Conservation (phyloP, 2,888 invertebrate genomes). For the Hydrotaea diabolus region DNA sequence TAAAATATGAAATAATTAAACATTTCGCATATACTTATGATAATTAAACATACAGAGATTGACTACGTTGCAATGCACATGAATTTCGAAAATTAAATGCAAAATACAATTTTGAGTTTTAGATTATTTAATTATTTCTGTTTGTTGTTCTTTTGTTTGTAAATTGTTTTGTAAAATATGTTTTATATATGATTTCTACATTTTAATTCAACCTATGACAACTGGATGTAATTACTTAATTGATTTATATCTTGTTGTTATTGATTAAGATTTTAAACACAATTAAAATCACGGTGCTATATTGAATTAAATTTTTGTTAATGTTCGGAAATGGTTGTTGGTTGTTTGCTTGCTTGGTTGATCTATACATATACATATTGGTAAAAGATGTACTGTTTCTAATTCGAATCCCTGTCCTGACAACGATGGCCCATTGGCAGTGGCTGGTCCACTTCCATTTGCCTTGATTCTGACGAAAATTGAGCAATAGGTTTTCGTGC, state of each 20-base stretch:
- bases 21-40: slow-evolving; percentile 21
- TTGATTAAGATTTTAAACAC: slow-evolving; percentile 17
- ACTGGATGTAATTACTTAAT: not conserved
- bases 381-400: slow-evolving; percentile 60
- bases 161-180: slow-evolving; percentile 62
- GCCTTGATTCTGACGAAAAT: slow-evolving; percentile 40
- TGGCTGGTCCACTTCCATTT: slow-evolving; percentile 61
- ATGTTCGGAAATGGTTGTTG: slow-evolving; percentile 43
- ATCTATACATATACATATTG: slow-evolving; percentile 70
- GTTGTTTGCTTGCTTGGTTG: slow-evolving; percentile 25
- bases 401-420: slow-evolving; percentile 50
- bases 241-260: not conserved
- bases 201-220: slow-evolving; percentile 20
- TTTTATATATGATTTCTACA: slow-evolving; percentile 2
- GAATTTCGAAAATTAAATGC: slow-evolving; percentile 32
- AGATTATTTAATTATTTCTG: slow-evolving; percentile 20
- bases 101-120: slow-evolving; percentile 3
- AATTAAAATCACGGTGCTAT: slow-evolving; percentile 60
- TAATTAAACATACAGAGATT: not conserved
- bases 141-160: slow-evolving; percentile 33
- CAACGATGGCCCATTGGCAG: slow-evolving; percentile 29
- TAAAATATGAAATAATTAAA: slow-evolving; percentile 59
- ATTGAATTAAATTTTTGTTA: slow-evolving; percentile 46
- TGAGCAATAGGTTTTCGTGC: slow-evolving; percentile 54
- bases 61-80: not conserved